Evolutionary conservation across 2,888 invertebrate species (phyloP).

Genomic region (Lithodes maja): DNA sequence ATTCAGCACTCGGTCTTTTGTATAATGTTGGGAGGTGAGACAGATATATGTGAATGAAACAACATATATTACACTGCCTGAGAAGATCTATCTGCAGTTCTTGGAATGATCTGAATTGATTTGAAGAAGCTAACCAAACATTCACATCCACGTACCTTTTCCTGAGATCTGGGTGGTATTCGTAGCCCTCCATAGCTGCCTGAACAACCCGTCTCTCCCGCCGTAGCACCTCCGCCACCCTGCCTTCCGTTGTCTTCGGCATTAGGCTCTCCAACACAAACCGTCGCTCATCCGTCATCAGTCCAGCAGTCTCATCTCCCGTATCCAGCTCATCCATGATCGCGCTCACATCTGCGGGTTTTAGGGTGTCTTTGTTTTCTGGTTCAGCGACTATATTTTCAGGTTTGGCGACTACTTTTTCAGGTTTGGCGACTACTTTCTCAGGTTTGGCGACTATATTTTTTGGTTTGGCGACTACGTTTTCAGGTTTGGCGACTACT

Average conservation of each 20-base stretch:
- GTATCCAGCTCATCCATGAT: not conserved
- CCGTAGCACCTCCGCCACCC: slow-evolving; percentile 10
- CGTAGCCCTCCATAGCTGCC: slow-evolving; percentile 35
- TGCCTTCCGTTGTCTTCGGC: not conserved
- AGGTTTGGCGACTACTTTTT: not conserved
- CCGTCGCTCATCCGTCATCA: not conserved
- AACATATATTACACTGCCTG: no score
- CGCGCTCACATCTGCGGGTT: not conserved
- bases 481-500: not conserved
- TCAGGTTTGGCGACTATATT: not conserved
- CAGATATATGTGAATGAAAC: no score
- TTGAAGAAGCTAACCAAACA: no score
- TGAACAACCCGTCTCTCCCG: not conserved
- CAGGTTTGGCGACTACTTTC: no score
- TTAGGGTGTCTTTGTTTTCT: not conserved
- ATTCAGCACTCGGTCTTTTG: no score
- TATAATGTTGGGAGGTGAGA: no score
- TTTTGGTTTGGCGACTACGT: not conserved
- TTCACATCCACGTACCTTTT: slow-evolving; percentile 16
- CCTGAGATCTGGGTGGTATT: slow-evolving; percentile 32
- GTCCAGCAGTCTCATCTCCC: not conserved
- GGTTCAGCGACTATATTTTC: not conserved
- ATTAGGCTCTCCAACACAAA: not conserved
- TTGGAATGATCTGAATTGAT: no score
- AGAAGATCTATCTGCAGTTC: no score